Evolutionary conservation across 2,888 invertebrate species (phyloP), one percentile per base, ranked within the genome.

Genomic region (Nezara viridula): DNA sequence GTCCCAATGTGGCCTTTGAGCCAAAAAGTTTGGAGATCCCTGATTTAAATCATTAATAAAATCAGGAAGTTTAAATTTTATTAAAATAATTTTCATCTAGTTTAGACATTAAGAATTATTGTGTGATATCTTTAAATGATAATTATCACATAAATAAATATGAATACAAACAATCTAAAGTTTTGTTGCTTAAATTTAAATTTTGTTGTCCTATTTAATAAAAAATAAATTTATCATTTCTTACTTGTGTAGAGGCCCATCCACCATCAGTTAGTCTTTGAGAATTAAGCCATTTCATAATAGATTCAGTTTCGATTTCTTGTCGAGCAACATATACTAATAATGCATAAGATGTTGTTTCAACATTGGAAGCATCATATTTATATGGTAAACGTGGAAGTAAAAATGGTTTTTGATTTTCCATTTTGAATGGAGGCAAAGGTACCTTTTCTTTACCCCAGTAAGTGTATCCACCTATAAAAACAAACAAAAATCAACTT

Each of bases 291-390:
- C 98, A 98, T 92, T 96, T 96, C 19, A 98, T 98, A 91, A 98
- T 97, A 4, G 96, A 95, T 92, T 98, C 97, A 90, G 97, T 95
- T 91, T 95, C 95, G 19, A 86, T 50, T 92, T 98, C 97, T 92
- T 98, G 96, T 32, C 97, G 95, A 50, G 96, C 96, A 90, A 97
- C 97, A 92, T 98, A 97, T 0, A 98, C 96, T 91, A 99, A 94
- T 86, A 99, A 93, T 0, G 97, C 98, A 92, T 98, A 98, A 0
- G 98, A 96, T 0, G 98, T 99, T 0, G 98, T 96, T 92, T 98
- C 98, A 85, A 98, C 96, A 92, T 98, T 98, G 92, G 97, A 96
- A 0, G 97, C 95, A 93, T 99, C 99, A 92, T 96, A 97, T 91
- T 95, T 95, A 93, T 98, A 97, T 0, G 98, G 97, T 90, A 98